Conservation (phyloP, 2,113 vertebrate genomes). For the Poeciliopsis prolifica region DNA sequence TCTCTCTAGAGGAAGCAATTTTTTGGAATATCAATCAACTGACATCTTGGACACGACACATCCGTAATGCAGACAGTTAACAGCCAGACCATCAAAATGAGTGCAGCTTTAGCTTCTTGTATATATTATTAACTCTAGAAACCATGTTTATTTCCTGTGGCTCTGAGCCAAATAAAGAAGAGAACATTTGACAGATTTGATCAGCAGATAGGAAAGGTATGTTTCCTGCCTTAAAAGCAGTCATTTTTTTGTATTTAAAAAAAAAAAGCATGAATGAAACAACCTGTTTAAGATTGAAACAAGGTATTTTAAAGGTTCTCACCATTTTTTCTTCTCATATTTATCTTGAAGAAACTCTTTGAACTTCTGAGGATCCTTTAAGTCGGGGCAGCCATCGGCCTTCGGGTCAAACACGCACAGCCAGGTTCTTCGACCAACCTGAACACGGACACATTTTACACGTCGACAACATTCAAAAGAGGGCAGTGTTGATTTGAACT, state of each 20-base stretch:
- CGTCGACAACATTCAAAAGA: neutral
- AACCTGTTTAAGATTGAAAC: neutral
- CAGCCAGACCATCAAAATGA: neutral
- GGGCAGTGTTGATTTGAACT: neutral
- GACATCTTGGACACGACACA: neutral
- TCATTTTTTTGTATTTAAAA: neutral
- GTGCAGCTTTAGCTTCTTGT: neutral
- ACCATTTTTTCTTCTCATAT: conserved; percentile 93
- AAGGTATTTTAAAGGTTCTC: conserved; percentile 40
- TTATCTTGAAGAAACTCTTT: conserved; percentile 94
- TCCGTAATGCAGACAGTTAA: neutral
- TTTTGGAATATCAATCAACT: neutral
- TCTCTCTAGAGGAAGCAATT: too few relatives aligned
- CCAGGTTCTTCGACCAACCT: conserved; percentile 90
- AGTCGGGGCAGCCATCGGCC: conserved; percentile 84
- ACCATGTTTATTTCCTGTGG: neutral
- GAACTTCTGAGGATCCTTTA: conserved; percentile 89
- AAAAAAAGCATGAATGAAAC: neutral
- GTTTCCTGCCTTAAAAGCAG: neutral
- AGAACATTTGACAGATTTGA: neutral
- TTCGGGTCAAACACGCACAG: conserved; percentile 87
- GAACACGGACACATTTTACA: conserved; percentile 15
- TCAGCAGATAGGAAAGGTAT: too few relatives aligned
- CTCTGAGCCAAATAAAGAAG: neutral
- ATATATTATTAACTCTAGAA: neutral